Percentiles rank a stretch among this genome's conserved stretches.
phyloP scores from a whole-genome alignment of 2,797 vertebrate species.

The Falco cherrug region DNA sequence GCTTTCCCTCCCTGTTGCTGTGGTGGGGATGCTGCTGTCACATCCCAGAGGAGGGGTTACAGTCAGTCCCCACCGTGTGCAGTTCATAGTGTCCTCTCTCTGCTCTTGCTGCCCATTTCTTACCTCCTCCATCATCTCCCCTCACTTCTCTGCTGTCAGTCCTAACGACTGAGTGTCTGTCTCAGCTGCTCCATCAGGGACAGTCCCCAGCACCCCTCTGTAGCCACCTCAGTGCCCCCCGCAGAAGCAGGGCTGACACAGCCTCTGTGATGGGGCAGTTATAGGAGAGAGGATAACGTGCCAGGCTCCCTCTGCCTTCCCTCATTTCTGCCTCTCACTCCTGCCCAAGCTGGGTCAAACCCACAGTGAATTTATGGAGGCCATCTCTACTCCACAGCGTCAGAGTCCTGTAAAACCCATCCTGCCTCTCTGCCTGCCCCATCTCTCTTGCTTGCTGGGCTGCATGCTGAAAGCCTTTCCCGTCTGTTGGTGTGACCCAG shows the following conservation, averaged over 20 bases:
- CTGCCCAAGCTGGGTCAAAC: not conserved
- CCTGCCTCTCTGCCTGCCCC: not conserved
- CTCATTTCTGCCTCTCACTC: not conserved
- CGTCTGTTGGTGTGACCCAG: not conserved
- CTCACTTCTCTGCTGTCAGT: not conserved
- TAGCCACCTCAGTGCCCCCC: accelerated
- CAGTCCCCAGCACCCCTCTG: not conserved
- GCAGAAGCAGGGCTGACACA: not conserved
- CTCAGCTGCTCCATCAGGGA: accelerated
- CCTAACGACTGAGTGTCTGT: not conserved
- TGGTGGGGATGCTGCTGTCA: not conserved
- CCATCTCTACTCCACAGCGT: not conserved
- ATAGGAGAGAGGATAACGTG: not conserved
- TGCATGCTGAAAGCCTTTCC: not conserved
- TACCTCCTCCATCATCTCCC: not conserved
- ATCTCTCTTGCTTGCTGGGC: not conserved
- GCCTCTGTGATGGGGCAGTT: not conserved
- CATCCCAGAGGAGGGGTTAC: not conserved
- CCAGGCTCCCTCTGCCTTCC: not conserved
- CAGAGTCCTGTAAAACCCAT: not conserved
- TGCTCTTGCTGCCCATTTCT: not conserved
- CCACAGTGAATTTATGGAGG: not conserved
- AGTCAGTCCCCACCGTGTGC: not conserved
- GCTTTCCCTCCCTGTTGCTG: not conserved
- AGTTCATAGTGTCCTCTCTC: not conserved